Conservation (phyloP, 2,888 invertebrate species). For the Lycia hirtaria region DNA sequence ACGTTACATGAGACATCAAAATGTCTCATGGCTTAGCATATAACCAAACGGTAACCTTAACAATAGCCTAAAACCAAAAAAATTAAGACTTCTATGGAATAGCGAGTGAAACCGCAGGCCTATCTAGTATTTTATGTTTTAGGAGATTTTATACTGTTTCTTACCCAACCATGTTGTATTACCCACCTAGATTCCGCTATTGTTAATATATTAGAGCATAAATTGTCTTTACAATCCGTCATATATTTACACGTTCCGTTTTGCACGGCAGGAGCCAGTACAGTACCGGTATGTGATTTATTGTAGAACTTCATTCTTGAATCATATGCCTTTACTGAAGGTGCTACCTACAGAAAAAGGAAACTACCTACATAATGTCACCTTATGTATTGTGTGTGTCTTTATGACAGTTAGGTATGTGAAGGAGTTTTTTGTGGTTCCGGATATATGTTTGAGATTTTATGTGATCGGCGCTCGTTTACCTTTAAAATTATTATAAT, state of each 20-base stretch:
- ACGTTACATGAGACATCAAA: no score
- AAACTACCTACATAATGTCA: neutral
- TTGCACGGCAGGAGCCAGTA: constrained; percentile 8
- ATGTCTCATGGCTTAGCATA: no score
- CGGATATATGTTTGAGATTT: no score
- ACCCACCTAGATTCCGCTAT: constrained; percentile 56
- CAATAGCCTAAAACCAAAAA: no score
- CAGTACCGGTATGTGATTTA: constrained; percentile 21
- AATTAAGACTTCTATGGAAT: no score
- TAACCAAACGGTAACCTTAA: no score
- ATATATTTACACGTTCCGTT: constrained; percentile 45
- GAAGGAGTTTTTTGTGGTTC: neutral
- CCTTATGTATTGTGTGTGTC: constrained; percentile 1
- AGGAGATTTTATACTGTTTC: neutral
- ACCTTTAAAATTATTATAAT: no score
- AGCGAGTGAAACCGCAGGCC: no score
- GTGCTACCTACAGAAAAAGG: no score
- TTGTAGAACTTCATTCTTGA: constrained; percentile 17
- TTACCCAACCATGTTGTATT: constrained; percentile 36
- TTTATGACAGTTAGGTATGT: no score
- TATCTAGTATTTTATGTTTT: no score
- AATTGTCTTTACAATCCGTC: constrained; percentile 56
- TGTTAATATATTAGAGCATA: constrained; percentile 62
- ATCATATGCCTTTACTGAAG: constrained; percentile 2
- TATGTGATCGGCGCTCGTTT: no score